Conservation (phyloP, 2,888 invertebrate genomes). For the Lydus trimaculatus region DNA sequence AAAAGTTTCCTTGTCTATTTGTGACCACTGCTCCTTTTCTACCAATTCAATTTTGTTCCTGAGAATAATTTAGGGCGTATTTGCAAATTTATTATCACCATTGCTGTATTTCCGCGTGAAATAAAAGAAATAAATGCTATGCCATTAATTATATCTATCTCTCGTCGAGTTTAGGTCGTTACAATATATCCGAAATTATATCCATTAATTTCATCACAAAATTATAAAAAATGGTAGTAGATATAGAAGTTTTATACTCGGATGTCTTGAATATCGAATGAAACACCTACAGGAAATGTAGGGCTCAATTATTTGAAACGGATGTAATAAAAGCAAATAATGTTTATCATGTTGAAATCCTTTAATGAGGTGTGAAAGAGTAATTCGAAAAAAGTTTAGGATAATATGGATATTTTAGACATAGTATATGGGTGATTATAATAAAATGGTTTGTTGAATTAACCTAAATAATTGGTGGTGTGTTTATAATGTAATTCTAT, state of each 20-base stretch:
- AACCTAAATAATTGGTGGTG: background rate
- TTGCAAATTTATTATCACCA: constrained; percentile 19
- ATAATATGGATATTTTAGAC: constrained; percentile 15
- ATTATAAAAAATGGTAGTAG: constrained; percentile 15
- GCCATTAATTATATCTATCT: constrained; percentile 23
- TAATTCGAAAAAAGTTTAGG: constrained; percentile 11
- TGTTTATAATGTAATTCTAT: background rate
- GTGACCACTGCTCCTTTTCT: background rate
- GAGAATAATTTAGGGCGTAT: background rate
- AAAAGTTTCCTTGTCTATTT: background rate
- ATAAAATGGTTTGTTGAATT: background rate
- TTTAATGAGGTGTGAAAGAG: constrained; percentile 24
- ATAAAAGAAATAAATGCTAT: constrained; percentile 27
- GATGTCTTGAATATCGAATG: constrained; percentile 13
- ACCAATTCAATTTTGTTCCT: background rate
- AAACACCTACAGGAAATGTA: constrained; percentile 24
- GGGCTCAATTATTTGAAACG: constrained; percentile 27
- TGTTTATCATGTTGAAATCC: constrained; percentile 12
- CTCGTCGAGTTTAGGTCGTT: background rate
- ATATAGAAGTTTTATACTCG: background rate
- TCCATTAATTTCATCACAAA: constrained; percentile 4
- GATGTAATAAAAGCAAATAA: constrained; percentile 21
- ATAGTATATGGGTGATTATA: background rate
- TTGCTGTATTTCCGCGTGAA: constrained; percentile 17
- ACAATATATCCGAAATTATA: constrained; percentile 11